Evolutionary conservation across 1,140 invertebrate species (phyloP).

Genomic region (Plectrocnemia conspersa): DNA sequence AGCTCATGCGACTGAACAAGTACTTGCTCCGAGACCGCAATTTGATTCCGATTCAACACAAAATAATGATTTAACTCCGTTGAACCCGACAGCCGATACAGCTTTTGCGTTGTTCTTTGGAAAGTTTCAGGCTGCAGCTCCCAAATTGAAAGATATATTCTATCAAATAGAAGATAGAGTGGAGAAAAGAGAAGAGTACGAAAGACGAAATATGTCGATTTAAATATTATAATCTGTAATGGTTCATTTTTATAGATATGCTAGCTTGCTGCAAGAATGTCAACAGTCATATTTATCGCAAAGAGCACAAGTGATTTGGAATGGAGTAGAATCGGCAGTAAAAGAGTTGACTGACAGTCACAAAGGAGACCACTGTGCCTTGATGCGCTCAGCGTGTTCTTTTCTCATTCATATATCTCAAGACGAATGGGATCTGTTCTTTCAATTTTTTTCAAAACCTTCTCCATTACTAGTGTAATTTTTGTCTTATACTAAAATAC

Average conservation of each 20-base stretch:
- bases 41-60: slow-evolving; percentile 45
- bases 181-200: slow-evolving; percentile 65
- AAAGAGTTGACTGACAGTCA: slow-evolving; percentile 64
- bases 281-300: slow-evolving; percentile 82
- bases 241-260: slow-evolving; percentile 56
- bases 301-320: slow-evolving; percentile 66
- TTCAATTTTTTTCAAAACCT: slow-evolving; percentile 77
- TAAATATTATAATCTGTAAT: slow-evolving; percentile 7
- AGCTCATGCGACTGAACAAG: slow-evolving; percentile 73
- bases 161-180: slow-evolving; percentile 74
- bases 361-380: slow-evolving; percentile 79
- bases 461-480: slow-evolving; percentile 65
- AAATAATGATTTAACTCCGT: slow-evolving; percentile 39
- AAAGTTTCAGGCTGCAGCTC: slow-evolving; percentile 85
- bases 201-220: slow-evolving; percentile 35
- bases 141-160: slow-evolving; percentile 76
- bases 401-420: slow-evolving; percentile 87
- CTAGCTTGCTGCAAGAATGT: slow-evolving; percentile 71
- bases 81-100: slow-evolving; percentile 56
- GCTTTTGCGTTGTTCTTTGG: slow-evolving; percentile 90
- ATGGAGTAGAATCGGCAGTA: slow-evolving; percentile 74
- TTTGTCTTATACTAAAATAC: neutral
- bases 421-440: slow-evolving; percentile 86
- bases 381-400: slow-evolving; percentile 82
- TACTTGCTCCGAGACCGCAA: slow-evolving; percentile 46